Conservation (phyloP, 1,140 invertebrate species). For the Micrasema minimum region DNA sequence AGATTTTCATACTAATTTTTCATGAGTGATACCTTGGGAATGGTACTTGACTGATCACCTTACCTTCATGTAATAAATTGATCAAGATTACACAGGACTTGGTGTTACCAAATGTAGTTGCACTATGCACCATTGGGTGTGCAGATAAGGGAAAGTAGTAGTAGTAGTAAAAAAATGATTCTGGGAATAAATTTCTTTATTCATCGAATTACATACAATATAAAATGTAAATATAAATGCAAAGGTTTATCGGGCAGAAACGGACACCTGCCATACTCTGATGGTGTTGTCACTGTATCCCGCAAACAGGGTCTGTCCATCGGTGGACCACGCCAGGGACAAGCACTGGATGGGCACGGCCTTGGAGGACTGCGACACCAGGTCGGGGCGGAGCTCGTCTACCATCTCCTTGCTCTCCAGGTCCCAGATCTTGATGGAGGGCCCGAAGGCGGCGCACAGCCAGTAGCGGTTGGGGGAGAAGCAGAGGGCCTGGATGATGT, state of each 20-base stretch:
- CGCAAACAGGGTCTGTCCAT: slow-evolving; percentile 98
- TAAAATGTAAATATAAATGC: slow-evolving; percentile 3
- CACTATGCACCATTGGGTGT: too few species aligned
- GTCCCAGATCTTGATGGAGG: slow-evolving; percentile 99
- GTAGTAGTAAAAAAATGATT: too few species aligned
- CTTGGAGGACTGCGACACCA: slow-evolving; percentile 82
- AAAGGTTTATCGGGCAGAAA: slow-evolving; percentile 73
- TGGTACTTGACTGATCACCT: too few species aligned
- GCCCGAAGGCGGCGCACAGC: slow-evolving; percentile 99
- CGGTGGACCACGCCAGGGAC: slow-evolving; percentile 98
- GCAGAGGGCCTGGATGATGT: slow-evolving; percentile 97
- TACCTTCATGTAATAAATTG: too few species aligned
- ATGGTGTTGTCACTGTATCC: slow-evolving; percentile 99
- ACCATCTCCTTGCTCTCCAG: slow-evolving; percentile 99
- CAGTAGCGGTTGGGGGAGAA: slow-evolving; percentile 99
- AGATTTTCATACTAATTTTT: too few species aligned
- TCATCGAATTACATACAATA: neutral
- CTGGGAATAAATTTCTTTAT: slow-evolving; percentile 21
- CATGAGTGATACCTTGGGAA: too few species aligned
- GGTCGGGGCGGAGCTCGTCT: slow-evolving; percentile 96
- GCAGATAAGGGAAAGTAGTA: too few species aligned
- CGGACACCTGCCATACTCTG: slow-evolving; percentile 97
- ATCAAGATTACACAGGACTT: too few species aligned
- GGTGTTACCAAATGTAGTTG: too few species aligned
- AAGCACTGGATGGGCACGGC: slow-evolving; percentile 95